Evolutionary conservation across 2,888 invertebrate genomes (phyloP), one percentile per base, ranked within the genome.

Genomic region (Ochropleura leucogaster): DNA sequence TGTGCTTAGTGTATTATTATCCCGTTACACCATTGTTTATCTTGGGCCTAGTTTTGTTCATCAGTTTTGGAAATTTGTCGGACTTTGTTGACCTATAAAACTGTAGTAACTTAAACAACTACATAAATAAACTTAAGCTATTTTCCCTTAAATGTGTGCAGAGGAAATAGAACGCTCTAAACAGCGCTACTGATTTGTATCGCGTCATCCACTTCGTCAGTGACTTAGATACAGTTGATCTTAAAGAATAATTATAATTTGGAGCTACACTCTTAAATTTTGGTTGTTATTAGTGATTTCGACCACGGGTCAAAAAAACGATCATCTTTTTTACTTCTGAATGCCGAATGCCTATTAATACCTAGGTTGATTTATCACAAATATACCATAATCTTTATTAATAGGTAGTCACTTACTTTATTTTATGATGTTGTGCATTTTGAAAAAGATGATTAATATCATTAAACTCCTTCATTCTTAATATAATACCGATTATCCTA

Each of bases 91-190:
- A n/a, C 44, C 14, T 44, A n/a, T 44, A 44, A 44, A 44, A 44
- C 12, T 44, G 42, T n/a, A 60, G n/a, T 42, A 44, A 60, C 42
- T 42, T n/a, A 42, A 7, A 44, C 42, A n/a, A 7, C 57, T 59
- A 4, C 4, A 16, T 30, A 30, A n/a, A 12, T 62, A 62, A 14
- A 14, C 1, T 44, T 12, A 62, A 12, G n/a, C 44, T 7, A 44
- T 12, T 42, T 40, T 4, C 3, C 10, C 40, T 18, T 62, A 12
- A n/a, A n/a, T 3, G 42, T n/a, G 12, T n/a, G 44, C n/a, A n/a
- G 44, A 0, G 7, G 3, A 3, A 3, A 42, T 0, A 12, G 0
- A 44, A 44, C 6, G 0, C 1, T 44, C 7, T n/a, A 6, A 0
- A 8, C 0, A 30, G 57, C 7, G 7, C 57, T 57, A 14, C 14